Conservation (phyloP, 2,797 vertebrate genomes). For the Lagodon rhomboides region DNA sequence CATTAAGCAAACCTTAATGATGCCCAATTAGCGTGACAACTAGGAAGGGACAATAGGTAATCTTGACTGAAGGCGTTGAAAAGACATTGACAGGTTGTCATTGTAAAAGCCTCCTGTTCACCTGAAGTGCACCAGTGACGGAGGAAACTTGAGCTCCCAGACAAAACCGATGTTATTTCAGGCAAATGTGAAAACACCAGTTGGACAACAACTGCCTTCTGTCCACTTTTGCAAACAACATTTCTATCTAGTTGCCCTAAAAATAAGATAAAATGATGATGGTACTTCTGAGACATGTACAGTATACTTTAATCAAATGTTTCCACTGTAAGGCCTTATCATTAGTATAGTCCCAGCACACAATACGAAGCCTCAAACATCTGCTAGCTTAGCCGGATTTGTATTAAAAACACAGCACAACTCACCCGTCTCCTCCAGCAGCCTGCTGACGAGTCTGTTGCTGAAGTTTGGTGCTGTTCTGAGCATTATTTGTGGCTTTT, state of each 20-base stretch:
- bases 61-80: background rate
- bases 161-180: slow-evolving; percentile 10
- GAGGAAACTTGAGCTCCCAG: slow-evolving; percentile 4
- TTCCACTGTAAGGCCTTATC: background rate
- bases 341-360: no score
- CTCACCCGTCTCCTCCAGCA: no score
- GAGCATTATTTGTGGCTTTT: no score
- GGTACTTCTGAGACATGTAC: background rate
- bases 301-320: background rate
- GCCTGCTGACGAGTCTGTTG: no score
- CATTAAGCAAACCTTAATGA: background rate
- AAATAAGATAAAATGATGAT: background rate
- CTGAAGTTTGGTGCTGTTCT: no score
- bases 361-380: no score
- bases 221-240: background rate
- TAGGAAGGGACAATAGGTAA: background rate
- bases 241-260: background rate
- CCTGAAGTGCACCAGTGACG: background rate
- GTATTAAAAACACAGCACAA: no score
- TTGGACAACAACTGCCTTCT: background rate
- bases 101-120: background rate
- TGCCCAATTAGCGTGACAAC: background rate
- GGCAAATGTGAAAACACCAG: slow-evolving; percentile 1
- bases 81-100: background rate
- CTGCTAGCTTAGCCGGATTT: no score